Evolutionary conservation across 2,888 invertebrate genomes (phyloP).

Genomic region (Melangyna quadrimaculata): DNA sequence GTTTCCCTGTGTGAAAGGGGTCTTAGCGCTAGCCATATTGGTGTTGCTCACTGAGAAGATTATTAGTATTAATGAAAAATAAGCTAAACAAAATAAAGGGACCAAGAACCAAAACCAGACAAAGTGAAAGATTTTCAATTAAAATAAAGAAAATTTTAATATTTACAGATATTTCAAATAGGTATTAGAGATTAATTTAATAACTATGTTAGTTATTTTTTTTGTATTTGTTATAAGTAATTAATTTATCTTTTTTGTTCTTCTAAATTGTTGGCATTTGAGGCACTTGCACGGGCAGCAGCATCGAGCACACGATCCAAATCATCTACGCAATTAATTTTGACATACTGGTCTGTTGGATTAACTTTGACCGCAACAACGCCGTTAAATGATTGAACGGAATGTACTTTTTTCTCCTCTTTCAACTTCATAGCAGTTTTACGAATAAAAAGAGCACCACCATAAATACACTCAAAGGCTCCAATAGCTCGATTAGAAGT

Average conservation of each 20-base stretch:
- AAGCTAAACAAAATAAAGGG: no score
- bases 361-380: background rate
- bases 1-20: no score
- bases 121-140: no score
- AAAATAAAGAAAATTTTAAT: background rate
- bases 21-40: no score
- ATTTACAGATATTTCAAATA: background rate
- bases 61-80: no score
- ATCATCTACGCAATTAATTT: background rate
- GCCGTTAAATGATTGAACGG: background rate
- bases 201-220: background rate
- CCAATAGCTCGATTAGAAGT: background rate
- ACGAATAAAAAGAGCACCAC: background rate
- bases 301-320: background rate
- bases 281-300: background rate
- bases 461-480: background rate
- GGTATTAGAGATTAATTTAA: background rate
- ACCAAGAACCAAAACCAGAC: no score
- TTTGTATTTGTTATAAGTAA: no score
- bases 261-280: background rate
- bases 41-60: no score
- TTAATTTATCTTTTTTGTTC: background rate
- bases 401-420: background rate
- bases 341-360: background rate
- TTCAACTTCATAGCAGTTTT: background rate